phyloP scores from a whole-genome alignment of 2,113 vertebrate species.

The Gyps fulvus region DNA sequence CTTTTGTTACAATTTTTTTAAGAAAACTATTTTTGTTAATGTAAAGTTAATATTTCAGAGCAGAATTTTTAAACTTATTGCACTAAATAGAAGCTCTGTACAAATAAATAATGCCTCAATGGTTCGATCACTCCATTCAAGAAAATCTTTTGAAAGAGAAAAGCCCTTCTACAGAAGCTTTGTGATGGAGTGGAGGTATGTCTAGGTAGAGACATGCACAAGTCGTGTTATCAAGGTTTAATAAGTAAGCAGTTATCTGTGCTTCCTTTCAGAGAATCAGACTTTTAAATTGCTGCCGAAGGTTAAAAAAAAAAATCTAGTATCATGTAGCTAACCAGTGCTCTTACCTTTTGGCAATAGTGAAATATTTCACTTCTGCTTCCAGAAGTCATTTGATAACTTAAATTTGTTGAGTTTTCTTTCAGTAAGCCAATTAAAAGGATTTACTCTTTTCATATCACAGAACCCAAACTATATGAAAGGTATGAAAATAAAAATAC shows the following conservation, averaged over 20 bases:
- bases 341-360: slow-evolving; percentile 70
- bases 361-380: slow-evolving; percentile 69
- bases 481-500: not conserved
- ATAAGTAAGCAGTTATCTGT: slow-evolving; percentile 66
- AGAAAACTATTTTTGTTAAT: slow-evolving; percentile 84
- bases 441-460: not conserved
- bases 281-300: slow-evolving; percentile 65
- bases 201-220: slow-evolving; percentile 32
- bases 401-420: slow-evolving; percentile 62
- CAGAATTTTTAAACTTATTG: slow-evolving; percentile 83
- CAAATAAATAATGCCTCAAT: slow-evolving; percentile 70
- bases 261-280: slow-evolving; percentile 76
- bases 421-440: slow-evolving; percentile 44
- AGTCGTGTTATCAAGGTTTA: slow-evolving; percentile 34
- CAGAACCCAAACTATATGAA: not conserved
- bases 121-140: slow-evolving; percentile 71
- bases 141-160: slow-evolving; percentile 68
- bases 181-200: slow-evolving; percentile 32
- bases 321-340: slow-evolving; percentile 57
- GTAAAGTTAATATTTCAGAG: slow-evolving; percentile 82
- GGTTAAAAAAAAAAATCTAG: not conserved
- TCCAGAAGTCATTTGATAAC: slow-evolving; percentile 65
- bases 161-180: slow-evolving; percentile 62
- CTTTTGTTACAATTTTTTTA: slow-evolving; percentile 84
- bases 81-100: slow-evolving; percentile 79